phyloP scores from a whole-genome alignment of 1,140 invertebrate genomes.

The Aphelinus atriplicis region DNA sequence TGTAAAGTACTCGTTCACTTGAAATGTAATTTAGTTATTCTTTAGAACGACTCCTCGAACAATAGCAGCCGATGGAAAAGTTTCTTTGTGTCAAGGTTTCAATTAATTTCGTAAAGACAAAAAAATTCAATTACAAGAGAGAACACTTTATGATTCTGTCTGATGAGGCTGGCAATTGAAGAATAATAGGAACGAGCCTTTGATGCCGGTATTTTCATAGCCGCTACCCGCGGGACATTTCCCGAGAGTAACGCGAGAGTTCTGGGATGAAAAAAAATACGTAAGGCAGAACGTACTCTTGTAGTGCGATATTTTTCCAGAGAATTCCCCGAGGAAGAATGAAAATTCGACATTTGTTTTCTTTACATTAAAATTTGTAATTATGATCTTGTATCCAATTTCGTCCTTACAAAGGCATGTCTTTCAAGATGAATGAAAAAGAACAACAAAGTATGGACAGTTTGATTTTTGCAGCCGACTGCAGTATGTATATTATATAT shows the following conservation, averaged over 20 bases:
- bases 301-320: no score
- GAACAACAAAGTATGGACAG: no score
- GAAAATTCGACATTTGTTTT: no score
- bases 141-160: constrained; percentile 9
- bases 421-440: no score
- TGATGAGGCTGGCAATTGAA: constrained; percentile 58
- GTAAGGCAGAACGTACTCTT: no score
- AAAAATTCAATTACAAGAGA: constrained; percentile 27
- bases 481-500: no score
- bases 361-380: no score
- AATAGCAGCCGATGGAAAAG: constrained; percentile 12
- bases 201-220: constrained; percentile 41
- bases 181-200: constrained; percentile 61
- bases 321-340: no score
- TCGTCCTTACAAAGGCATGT: no score
- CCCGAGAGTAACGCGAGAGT: constrained; percentile 10
- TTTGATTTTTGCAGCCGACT: no score
- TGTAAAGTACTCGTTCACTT: background rate
- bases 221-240: constrained; percentile 38
- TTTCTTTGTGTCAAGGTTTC: background rate
- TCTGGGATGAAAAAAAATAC: constrained; percentile 15
- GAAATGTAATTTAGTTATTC: no score
- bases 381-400: no score
- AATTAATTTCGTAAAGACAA: constrained; percentile 18
- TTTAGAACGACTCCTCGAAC: background rate